A percentile compares a stretch with the other conserved stretches of the same genome.
phyloP scores from a whole-genome alignment of 2,797 vertebrate genomes.

The Clarias laeviceps region DNA sequence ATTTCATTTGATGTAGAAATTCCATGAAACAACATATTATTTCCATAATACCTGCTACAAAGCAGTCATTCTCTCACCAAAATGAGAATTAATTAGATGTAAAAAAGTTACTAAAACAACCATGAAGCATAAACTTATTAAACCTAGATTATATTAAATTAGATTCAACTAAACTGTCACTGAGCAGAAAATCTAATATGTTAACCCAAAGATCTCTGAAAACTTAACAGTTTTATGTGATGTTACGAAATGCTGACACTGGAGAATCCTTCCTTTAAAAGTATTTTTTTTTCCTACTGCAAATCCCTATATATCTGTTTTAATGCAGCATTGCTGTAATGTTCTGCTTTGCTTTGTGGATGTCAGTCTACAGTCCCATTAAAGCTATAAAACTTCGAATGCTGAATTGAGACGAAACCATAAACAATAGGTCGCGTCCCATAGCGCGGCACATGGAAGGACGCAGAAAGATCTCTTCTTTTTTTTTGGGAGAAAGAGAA shows the following conservation, averaged over 20 bases:
- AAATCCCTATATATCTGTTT: background rate
- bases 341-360: background rate
- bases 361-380: background rate
- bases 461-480: background rate
- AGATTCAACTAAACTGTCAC: background rate
- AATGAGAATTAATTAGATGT: background rate
- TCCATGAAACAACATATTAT: background rate
- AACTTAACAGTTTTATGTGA: background rate
- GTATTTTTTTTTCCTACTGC: background rate
- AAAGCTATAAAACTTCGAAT: background rate
- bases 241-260: background rate
- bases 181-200: background rate
- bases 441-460: background rate
- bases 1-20: background rate
- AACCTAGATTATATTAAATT: background rate
- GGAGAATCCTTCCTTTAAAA: background rate
- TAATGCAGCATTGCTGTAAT: background rate
- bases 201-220: background rate
- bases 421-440: conserved; percentile 1
- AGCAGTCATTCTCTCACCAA: background rate
- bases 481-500: background rate
- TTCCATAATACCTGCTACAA: background rate
- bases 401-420: background rate
- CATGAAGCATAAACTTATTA: background rate
- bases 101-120: background rate